Percentiles rank a stretch among this genome's conserved stretches.
Conservation (phyloP, 2,113 vertebrate species). For the Microcebus griseorufus region DNA sequence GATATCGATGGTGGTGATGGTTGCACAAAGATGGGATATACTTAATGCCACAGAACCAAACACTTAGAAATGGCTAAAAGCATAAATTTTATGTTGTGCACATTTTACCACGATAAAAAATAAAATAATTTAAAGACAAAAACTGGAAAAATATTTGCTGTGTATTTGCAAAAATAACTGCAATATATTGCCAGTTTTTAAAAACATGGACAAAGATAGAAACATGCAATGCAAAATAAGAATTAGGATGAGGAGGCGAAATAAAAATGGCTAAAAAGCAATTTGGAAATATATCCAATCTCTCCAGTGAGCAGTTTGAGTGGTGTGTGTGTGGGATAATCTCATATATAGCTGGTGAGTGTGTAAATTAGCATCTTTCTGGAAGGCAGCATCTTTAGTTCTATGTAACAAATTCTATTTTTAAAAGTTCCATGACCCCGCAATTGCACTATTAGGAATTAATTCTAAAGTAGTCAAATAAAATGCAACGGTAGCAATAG, state of each 20-base stretch:
- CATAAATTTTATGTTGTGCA: not conserved
- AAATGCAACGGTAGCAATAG: not conserved
- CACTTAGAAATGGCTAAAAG: not conserved
- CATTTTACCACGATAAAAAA: not conserved
- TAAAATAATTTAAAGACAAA: slow-evolving; percentile 3
- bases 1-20: not conserved
- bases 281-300: slow-evolving; percentile 20
- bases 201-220: not conserved
- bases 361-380: slow-evolving; percentile 44
- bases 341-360: not conserved
- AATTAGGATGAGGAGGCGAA: not conserved
- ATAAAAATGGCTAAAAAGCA: not conserved
- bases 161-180: slow-evolving; percentile 19
- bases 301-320: not conserved
- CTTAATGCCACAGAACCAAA: not conserved
- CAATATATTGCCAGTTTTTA: not conserved
- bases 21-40: accelerated
- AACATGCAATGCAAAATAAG: not conserved
- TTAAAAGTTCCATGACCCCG: not conserved
- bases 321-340: not conserved
- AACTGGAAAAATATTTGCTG: slow-evolving; percentile 19
- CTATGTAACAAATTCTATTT: not conserved
- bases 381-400: slow-evolving; percentile 22
- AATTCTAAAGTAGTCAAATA: not conserved
- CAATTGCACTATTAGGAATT: not conserved